phyloP scores from a whole-genome alignment of 2,797 vertebrate genomes.

The Psittacula echo region DNA sequence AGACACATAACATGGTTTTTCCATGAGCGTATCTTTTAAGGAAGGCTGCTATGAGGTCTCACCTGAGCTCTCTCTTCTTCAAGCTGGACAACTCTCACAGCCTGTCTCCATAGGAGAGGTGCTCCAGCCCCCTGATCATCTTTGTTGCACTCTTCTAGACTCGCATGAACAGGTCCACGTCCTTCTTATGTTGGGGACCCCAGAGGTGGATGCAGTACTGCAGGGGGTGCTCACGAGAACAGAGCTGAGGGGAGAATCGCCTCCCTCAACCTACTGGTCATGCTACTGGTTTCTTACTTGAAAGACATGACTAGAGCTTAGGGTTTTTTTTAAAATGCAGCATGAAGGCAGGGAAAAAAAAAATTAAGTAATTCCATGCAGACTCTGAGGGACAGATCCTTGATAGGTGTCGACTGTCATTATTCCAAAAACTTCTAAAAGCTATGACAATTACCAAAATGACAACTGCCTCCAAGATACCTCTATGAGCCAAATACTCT shows the following conservation, averaged over 20 bases:
- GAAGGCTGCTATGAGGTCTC: background rate
- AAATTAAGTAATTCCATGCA: background rate
- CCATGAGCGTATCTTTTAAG: background rate
- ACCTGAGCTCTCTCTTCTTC: background rate
- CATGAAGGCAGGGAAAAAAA: background rate
- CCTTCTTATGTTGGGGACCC: background rate
- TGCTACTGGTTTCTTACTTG: background rate
- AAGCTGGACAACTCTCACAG: background rate
- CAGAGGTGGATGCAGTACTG: background rate
- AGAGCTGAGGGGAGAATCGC: background rate
- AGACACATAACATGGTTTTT: background rate
- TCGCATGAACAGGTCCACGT: background rate
- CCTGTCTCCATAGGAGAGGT: background rate
- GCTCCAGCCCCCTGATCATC: background rate
- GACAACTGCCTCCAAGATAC: background rate
- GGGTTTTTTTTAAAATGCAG: background rate
- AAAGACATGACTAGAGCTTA: background rate
- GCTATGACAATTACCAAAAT: conserved; percentile 12
- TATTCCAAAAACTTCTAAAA: conserved; percentile 15
- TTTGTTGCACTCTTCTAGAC: background rate
- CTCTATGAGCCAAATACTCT: background rate
- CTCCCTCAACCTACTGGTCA: background rate
- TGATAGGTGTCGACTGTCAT: background rate
- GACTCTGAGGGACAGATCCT: conserved; percentile 16
- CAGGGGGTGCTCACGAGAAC: background rate